A percentile compares a stretch with the other conserved stretches of the same genome.
Conservation (phyloP, 2,113 vertebrate genomes). For the Phasianus colchicus region DNA sequence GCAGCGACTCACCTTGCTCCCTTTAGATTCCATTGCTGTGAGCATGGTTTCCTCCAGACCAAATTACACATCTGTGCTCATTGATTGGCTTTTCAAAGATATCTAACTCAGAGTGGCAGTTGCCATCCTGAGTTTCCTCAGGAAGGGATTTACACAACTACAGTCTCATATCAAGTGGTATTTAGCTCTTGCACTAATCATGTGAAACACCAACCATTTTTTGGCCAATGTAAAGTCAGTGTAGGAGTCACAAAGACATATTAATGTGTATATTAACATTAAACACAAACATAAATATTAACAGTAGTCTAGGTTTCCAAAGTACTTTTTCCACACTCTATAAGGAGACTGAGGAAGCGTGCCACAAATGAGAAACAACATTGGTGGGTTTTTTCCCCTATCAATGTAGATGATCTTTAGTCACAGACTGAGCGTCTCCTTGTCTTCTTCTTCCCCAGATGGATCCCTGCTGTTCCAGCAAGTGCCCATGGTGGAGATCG, state of each 20-base stretch:
- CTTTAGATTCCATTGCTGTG: neutral
- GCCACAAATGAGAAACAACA: neutral
- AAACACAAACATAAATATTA: neutral
- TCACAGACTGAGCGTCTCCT: neutral
- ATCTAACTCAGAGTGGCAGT: neutral
- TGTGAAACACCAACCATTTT: neutral
- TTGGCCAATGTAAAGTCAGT: neutral
- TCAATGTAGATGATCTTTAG: neutral
- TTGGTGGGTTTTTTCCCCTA: neutral
- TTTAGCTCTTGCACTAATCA: neutral
- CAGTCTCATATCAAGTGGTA: neutral
- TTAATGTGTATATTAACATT: neutral
- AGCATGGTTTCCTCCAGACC: neutral
- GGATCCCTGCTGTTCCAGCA: conserved; percentile 86
- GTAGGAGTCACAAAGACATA: neutral
- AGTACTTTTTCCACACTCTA: neutral
- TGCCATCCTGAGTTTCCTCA: neutral
- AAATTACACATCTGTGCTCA: neutral
- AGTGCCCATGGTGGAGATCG: conserved; percentile 90
- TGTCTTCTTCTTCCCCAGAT: conserved; percentile 31
- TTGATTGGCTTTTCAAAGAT: neutral
- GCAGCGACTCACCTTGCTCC: neutral
- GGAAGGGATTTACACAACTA: neutral
- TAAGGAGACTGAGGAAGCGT: neutral
- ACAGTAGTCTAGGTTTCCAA: neutral